These are phyloP conservation scores for Cranoglanis bouderius DNA, from an alignment of 2,113 vertebrate genomes.

Conservation along the genomic window DNA sequence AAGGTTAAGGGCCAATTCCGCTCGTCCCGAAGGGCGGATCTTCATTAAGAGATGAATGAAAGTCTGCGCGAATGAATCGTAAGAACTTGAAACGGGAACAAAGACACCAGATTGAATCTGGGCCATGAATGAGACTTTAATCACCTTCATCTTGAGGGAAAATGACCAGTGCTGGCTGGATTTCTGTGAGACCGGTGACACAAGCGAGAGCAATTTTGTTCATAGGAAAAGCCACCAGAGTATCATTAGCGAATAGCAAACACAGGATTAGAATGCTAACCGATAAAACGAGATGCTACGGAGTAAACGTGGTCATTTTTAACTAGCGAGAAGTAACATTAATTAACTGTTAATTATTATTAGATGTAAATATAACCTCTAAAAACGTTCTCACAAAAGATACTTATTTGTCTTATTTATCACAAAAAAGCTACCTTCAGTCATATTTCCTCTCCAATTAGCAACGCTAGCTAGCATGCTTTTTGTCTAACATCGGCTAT, in stretches of 20 bases:
- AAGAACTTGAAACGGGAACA: slow-evolving; percentile 3
- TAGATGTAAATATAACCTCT: no score
- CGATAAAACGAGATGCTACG: neutral
- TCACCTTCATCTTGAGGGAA: neutral
- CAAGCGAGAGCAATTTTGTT: neutral
- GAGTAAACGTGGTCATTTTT: neutral
- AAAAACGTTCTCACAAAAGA: neutral
- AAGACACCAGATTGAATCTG: neutral
- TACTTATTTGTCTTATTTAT: neutral
- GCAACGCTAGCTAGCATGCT: neutral
- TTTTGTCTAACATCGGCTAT: neutral
- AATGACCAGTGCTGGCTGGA: neutral
- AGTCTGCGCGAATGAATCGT: neutral
- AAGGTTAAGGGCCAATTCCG: slow-evolving; percentile 30
- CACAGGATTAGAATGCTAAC: neutral
- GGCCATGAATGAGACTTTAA: neutral
- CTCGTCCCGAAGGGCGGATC: slow-evolving; percentile 25
- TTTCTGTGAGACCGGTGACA: neutral
- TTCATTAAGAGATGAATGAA: slow-evolving; percentile 36
- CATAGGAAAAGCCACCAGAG: neutral
- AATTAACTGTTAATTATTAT: neutral
- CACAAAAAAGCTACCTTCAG: no score
- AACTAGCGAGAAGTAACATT: neutral
- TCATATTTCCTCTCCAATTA: neutral
- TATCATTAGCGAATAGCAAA: neutral